Conservation (phyloP, 2,888 invertebrate genomes). For the Drosophila seclusa region DNA sequence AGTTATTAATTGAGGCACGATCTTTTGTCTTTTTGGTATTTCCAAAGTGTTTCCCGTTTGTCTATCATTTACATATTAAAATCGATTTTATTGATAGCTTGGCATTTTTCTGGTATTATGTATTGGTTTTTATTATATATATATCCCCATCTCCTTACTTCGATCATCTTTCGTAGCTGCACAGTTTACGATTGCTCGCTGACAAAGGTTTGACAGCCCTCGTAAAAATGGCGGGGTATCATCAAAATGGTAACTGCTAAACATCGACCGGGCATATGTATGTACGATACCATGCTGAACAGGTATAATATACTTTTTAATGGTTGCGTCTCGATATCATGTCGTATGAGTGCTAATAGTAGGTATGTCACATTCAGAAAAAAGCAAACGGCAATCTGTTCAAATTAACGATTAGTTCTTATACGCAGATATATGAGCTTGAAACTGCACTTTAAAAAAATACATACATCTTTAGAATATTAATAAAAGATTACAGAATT, state of each 20-base stretch:
- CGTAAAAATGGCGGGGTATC: constrained; percentile 56
- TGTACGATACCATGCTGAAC: background rate
- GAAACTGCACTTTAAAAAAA: background rate
- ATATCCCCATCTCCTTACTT: constrained; percentile 10
- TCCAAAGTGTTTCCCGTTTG: constrained; percentile 50
- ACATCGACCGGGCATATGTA: constrained; percentile 4
- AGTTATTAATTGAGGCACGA: constrained; percentile 64
- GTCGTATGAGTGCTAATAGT: background rate
- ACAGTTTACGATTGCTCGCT: constrained; percentile 58
- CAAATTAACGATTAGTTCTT: background rate
- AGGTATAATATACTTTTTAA: constrained; percentile 13
- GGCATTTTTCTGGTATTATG: constrained; percentile 72
- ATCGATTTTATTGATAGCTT: constrained; percentile 64
- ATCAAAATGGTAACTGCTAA: constrained; percentile 63
- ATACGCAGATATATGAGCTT: background rate
- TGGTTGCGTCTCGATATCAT: background rate
- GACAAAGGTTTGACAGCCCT: constrained; percentile 57
- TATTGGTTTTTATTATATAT: constrained; percentile 10
- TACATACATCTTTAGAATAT: background rate
- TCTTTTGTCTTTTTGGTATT: constrained; percentile 41
- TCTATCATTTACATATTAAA: constrained; percentile 69
- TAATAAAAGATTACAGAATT: background rate
- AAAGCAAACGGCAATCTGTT: background rate
- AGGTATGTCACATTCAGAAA: background rate
- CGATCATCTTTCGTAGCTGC: constrained; percentile 32